phyloP scores from a whole-genome alignment of 2,797 vertebrate genomes.

The Periparus ater region DNA sequence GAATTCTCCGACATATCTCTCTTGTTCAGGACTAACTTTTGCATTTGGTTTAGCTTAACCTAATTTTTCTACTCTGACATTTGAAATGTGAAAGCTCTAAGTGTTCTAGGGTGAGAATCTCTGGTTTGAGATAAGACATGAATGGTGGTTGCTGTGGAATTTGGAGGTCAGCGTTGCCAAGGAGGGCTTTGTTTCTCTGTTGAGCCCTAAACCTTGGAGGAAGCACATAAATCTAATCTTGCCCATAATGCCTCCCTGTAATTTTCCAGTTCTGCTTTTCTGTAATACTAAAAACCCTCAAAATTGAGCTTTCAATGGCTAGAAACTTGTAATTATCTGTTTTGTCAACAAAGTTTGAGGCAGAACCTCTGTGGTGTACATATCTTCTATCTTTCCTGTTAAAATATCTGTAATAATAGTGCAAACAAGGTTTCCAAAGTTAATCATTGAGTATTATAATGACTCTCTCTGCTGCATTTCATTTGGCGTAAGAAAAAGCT shows the following conservation, averaged over 20 bases:
- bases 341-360: neutral
- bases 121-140: neutral
- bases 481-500: conserved; percentile 40
- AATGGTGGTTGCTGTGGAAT: neutral
- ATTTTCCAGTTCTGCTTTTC: neutral
- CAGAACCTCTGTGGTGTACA: neutral
- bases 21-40: neutral
- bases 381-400: neutral
- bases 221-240: neutral
- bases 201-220: neutral
- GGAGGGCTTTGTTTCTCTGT: neutral
- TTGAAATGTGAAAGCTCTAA: neutral
- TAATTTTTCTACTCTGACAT: neutral
- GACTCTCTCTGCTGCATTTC: neutral
- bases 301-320: neutral
- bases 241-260: neutral
- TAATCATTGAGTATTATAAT: neutral
- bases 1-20: neutral
- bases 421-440: neutral
- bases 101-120: neutral
- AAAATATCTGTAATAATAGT: neutral
- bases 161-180: neutral
- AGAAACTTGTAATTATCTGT: neutral
- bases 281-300: neutral
- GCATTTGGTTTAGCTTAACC: neutral